phyloP scores from a whole-genome alignment of 30 jellyfish, hydroid and myxozoan genomes.

The Aurelia aurita region DNA sequence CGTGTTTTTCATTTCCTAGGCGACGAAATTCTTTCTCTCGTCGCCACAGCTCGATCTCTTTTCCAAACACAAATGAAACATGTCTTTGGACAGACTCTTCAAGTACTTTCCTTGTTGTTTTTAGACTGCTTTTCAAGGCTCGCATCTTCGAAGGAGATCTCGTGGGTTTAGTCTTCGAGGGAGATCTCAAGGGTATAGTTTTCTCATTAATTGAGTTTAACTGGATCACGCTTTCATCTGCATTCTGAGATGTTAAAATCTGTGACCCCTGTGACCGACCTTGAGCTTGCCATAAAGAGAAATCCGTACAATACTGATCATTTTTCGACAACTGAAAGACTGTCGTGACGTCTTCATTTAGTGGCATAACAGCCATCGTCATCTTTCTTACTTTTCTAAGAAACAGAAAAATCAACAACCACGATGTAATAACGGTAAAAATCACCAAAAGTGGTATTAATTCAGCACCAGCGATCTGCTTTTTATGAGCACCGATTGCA shows the following conservation, averaged over 20 bases:
- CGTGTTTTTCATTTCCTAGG: slow-evolving; percentile 22
- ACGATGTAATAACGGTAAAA: neutral
- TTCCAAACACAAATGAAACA: slow-evolving; percentile 34
- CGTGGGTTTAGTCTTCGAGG: no score
- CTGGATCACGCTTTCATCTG: no score
- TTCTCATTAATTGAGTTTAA: no score
- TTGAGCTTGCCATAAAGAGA: no score
- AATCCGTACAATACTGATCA: no score
- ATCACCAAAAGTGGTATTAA: neutral
- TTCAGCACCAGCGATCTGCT: neutral
- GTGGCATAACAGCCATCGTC: slow-evolving; percentile 10
- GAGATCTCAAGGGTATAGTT: no score
- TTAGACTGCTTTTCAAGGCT: no score
- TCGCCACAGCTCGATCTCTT: slow-evolving; percentile 37
- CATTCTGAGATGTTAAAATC: no score
- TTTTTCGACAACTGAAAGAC: no score
- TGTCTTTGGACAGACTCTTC: slow-evolving; percentile 12
- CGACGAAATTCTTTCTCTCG: slow-evolving; percentile 39
- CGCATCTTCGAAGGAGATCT: no score
- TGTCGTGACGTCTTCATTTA: neutral
- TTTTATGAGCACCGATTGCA: slow-evolving; percentile 26
- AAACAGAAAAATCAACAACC: slow-evolving; percentile 3
- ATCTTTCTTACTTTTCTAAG: slow-evolving; percentile 26
- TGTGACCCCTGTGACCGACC: no score
- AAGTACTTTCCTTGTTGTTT: neutral